These are phyloP conservation scores for Gallinago solitaria DNA, from an alignment of 2,797 vertebrate species.

Conservation along the genomic window DNA sequence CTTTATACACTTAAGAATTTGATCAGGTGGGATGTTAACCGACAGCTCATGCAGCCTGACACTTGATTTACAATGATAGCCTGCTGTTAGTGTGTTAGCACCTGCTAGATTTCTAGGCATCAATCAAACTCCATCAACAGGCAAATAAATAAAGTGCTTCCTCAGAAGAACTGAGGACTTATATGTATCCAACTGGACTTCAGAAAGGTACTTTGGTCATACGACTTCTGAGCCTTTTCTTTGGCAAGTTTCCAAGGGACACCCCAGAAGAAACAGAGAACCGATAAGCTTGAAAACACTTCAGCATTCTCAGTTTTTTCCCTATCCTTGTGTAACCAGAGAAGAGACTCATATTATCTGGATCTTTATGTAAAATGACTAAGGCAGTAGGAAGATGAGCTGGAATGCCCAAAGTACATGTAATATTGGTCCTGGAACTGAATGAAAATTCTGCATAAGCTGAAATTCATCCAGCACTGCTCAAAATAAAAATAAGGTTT, in stretches of 20 bases:
- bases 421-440: background rate
- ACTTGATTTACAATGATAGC: background rate
- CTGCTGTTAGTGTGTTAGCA: background rate
- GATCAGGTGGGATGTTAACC: background rate
- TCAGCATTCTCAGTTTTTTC: background rate
- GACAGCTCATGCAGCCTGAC: background rate
- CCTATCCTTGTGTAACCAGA: background rate
- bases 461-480: background rate
- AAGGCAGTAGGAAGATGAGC: background rate
- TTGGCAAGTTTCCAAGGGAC: background rate
- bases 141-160: background rate
- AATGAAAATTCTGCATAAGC: background rate
- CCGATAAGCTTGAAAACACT: rapidly evolving
- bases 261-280: background rate
- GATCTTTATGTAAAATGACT: background rate
- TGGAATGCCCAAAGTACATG: background rate
- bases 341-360: background rate
- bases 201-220: rapidly evolving
- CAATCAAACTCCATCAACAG: background rate
- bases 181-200: background rate
- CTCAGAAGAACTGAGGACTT: background rate
- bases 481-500: slow-evolving; percentile 20
- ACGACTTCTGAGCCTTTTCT: background rate
- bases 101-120: background rate
- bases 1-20: background rate